A percentile compares a stretch with the other conserved stretches of the same genome.
Evolutionary conservation across 2,888 invertebrate species (phyloP).

Genomic region (Spicauda simplicius): DNA sequence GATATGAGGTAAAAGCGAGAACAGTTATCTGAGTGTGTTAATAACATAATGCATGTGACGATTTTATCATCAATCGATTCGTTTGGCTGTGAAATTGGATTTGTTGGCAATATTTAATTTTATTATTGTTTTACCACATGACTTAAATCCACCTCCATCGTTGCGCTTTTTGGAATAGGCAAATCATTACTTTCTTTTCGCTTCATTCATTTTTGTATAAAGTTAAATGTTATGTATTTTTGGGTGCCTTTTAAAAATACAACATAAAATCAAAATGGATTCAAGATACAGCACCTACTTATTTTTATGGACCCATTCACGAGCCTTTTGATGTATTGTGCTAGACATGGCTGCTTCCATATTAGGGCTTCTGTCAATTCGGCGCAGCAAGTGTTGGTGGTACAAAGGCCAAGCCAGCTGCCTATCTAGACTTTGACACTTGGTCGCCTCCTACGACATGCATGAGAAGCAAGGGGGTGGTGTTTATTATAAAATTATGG

Average conservation of each 20-base stretch:
- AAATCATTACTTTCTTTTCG: background rate
- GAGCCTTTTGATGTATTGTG: too few relatives aligned
- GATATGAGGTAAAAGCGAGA: conserved; percentile 67
- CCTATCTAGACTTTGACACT: too few relatives aligned
- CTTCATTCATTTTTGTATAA: background rate
- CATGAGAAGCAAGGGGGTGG: too few relatives aligned
- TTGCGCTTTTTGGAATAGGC: background rate
- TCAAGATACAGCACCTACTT: too few relatives aligned
- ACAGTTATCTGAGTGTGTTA: conserved; percentile 27
- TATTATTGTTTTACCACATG: conserved; percentile 2
- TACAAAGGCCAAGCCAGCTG: too few relatives aligned
- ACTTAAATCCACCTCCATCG: too few relatives aligned
- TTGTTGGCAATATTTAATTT: conserved; percentile 9
- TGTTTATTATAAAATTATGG: too few relatives aligned
- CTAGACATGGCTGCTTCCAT: too few relatives aligned
- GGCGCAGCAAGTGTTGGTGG: too few relatives aligned
- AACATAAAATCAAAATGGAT: background rate
- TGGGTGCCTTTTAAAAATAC: background rate
- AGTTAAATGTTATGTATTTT: background rate
- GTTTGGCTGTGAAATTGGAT: conserved; percentile 23
- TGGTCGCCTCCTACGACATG: too few relatives aligned
- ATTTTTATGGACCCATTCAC: too few relatives aligned
- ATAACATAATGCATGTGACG: conserved; percentile 28
- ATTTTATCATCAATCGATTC: conserved; percentile 24
- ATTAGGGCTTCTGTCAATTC: too few relatives aligned